Conservation (phyloP, 2,888 invertebrate species). For the Morpho deidamia region DNA sequence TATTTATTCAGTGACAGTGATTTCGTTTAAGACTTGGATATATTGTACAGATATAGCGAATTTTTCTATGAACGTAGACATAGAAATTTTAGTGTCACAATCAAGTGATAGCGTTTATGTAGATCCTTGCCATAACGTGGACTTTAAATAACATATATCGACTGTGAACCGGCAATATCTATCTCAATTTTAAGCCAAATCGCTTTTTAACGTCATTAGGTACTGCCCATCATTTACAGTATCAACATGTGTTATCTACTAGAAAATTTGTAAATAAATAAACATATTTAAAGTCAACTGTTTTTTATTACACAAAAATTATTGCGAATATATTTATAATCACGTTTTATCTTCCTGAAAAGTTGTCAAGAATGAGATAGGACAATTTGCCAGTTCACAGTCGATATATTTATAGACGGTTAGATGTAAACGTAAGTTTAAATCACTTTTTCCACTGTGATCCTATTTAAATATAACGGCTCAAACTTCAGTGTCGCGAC, state of each 20-base stretch:
- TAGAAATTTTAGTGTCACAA: slow-evolving; percentile 57
- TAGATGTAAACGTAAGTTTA: slow-evolving; percentile 59
- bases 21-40: slow-evolving; percentile 28
- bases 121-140: slow-evolving; percentile 76
- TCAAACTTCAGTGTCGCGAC: slow-evolving; percentile 69
- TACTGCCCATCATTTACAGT: no score
- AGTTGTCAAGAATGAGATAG: no score
- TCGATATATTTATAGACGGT: slow-evolving; percentile 43
- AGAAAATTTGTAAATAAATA: no score
- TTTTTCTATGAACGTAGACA: slow-evolving; percentile 71
- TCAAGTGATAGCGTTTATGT: slow-evolving; percentile 63
- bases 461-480: slow-evolving; percentile 74
- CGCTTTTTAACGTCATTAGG: no score
- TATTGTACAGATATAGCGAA: slow-evolving; percentile 64
- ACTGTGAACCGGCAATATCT: no score
- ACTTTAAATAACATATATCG: slow-evolving; percentile 59
- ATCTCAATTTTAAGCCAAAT: no score
- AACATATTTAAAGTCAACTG: no score
- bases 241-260: no score
- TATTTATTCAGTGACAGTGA: slow-evolving; percentile 40
- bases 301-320: no score
- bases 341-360: no score
- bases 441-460: slow-evolving; percentile 78
- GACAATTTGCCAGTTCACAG: no score
- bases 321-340: no score